Evolutionary conservation across 1,140 invertebrate genomes (phyloP).

Genomic region (Leptoteleia sp.): DNA sequence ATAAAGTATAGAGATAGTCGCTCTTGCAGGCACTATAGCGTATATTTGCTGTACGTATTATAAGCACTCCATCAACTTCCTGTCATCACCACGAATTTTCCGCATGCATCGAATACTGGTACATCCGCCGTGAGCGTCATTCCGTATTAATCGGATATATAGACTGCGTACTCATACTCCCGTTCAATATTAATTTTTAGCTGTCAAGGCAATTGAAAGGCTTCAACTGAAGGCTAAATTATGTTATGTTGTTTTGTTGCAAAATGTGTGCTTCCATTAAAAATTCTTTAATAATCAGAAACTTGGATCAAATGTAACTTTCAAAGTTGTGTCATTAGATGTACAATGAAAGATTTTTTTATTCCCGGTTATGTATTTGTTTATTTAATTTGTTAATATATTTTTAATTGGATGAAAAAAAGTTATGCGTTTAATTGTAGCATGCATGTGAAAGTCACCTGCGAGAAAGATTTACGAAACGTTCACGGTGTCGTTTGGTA

Average conservation of each 20-base stretch:
- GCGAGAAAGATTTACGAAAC: constrained; percentile 16
- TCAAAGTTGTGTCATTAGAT: not conserved
- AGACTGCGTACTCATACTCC: constrained; percentile 41
- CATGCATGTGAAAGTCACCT: not conserved
- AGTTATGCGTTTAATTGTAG: not conserved
- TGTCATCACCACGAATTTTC: constrained; percentile 74
- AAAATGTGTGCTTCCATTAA: constrained; percentile 31
- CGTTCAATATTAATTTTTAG: constrained; percentile 64
- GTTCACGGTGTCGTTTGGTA: constrained; percentile 15
- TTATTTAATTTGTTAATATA: too few relatives aligned
- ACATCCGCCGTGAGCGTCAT: constrained; percentile 65
- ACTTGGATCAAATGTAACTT: not conserved
- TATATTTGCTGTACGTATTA: constrained; percentile 75
- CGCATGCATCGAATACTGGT: constrained; percentile 65
- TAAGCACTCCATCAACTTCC: constrained; percentile 76
- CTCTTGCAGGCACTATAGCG: constrained; percentile 47
- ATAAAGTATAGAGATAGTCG: constrained; percentile 65
- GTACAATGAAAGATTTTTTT: not conserved
- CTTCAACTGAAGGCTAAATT: constrained; percentile 47
- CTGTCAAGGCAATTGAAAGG: constrained; percentile 59
- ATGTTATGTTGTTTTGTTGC: constrained; percentile 38
- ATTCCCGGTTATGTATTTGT: too few relatives aligned
- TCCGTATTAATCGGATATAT: constrained; percentile 65
- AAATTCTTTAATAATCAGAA: constrained; percentile 17
- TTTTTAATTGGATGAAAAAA: too few relatives aligned